Conservation (phyloP, 2,888 invertebrate genomes). For the Cheiracanthium punctorium region DNA sequence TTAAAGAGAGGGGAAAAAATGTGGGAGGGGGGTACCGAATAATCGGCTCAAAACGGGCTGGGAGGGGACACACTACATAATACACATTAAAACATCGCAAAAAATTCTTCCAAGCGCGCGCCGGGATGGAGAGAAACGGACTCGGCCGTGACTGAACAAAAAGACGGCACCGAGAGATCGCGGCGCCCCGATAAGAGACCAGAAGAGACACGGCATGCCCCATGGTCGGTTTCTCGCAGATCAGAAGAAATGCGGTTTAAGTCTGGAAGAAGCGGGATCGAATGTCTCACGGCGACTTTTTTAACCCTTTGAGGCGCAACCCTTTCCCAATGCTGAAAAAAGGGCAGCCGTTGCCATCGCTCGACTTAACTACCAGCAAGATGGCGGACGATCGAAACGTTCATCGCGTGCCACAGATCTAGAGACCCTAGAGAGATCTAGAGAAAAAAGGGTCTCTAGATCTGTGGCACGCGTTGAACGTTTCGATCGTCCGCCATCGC, state of each 20-base stretch:
- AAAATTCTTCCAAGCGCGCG: slow-evolving; percentile 28
- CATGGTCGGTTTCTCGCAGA: background rate
- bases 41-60: slow-evolving; percentile 33
- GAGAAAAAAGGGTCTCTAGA: no score
- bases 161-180: background rate
- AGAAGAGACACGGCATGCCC: background rate
- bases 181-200: background rate
- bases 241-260: background rate
- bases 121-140: background rate
- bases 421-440: no score
- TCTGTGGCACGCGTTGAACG: no score
- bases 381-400: no score
- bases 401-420: no score
- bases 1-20: slow-evolving; percentile 33
- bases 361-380: no score
- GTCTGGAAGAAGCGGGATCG: background rate
- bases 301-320: no score
- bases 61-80: slow-evolving; percentile 44
- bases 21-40: background rate
- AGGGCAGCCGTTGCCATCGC: no score
- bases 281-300: background rate
- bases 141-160: slow-evolving; percentile 39
- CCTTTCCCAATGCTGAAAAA: no score
- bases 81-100: slow-evolving; percentile 42
- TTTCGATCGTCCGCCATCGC: no score